These are phyloP conservation scores for Tenrec ecaudatus DNA, from an alignment of 2,113 vertebrate genomes.

Conservation along the genomic window DNA sequence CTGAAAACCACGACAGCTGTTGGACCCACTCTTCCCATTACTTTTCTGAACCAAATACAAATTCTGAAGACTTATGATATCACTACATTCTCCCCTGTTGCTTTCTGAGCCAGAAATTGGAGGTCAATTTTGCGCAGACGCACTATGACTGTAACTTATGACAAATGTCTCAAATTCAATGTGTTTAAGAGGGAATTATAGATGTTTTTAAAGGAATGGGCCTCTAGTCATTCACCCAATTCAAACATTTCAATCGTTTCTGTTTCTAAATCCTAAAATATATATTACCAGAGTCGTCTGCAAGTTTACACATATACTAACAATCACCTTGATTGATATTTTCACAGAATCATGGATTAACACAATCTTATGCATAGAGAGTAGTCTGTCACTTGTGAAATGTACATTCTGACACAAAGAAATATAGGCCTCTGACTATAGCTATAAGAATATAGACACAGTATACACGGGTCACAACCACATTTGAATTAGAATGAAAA, in stretches of 20 bases:
- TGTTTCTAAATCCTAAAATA: slow-evolving; percentile 41
- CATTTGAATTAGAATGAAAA: slow-evolving; percentile 21
- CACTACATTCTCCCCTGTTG: not conserved
- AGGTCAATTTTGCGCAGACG: slow-evolving; percentile 11
- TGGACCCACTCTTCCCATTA: not conserved
- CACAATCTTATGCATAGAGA: not conserved
- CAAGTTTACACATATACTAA: not conserved
- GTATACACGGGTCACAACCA: not conserved
- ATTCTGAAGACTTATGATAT: not conserved
- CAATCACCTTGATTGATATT: no score
- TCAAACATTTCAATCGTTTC: not conserved
- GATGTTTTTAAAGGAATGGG: not conserved
- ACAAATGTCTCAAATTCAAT: slow-evolving; percentile 47
- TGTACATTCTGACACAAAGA: slow-evolving; percentile 15
- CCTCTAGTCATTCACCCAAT: not conserved
- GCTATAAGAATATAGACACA: slow-evolving; percentile 21
- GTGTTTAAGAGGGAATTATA: not conserved
- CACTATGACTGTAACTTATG: not conserved
- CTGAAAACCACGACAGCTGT: not conserved
- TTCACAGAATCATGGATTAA: not conserved
- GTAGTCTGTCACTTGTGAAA: not conserved
- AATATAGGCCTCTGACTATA: not conserved
- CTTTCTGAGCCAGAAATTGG: slow-evolving; percentile 50
- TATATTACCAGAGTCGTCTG: not conserved
- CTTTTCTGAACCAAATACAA: slow-evolving; percentile 37